Base-by-base conservation (phyloP, 2,797 vertebrate genomes). In the Natrix natrix region DNA sequence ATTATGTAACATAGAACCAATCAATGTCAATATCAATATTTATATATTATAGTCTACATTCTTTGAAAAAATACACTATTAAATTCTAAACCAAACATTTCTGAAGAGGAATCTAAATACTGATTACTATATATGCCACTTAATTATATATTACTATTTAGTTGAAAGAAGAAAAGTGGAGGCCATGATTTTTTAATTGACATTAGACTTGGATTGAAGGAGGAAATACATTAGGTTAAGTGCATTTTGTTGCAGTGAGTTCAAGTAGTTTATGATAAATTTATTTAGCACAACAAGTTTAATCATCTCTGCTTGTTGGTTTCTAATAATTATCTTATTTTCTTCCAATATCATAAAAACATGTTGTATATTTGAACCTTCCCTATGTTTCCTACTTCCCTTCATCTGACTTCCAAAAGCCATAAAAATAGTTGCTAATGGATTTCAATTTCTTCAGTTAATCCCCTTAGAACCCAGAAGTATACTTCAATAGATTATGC, bases 391-490 rank as follows among this genome's bases (percentile, higher is more conserved):
- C 57, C 88, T 54, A 52, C 69, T 86, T 89, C 12, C 60, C 26
- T 87, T 90, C 56, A 91, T 32, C 56, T 93, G 37, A 88, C 66
- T 93, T 93, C 87, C 59, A 91, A 52, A 78, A 91, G 24, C 52
- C 87, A 74, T 91, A 90, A 57, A 93, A 74, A 91, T 93, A 89
- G 91, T 93, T 93, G 87, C 69, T 89, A 91, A 93, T 91, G 69
- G 93, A 74, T 91, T 93, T 91, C 87, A 93, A 89, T 93, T 93
- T 93, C 69, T 83, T 86, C 69, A 91, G 59, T 59, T 93, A 93
- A 93, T 93, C 88, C 63, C 92, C 57, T 91, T 60, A 86, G 59
- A 37, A 63, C 32, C 52, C 74, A 86, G 91, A 93, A 91, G 57
- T 91, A 93, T 93, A 91, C 69, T 93, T 93, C 87, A 93, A 91